Evolutionary conservation across 2,888 invertebrate species (phyloP).

Genomic region (Esperia sulphurella): DNA sequence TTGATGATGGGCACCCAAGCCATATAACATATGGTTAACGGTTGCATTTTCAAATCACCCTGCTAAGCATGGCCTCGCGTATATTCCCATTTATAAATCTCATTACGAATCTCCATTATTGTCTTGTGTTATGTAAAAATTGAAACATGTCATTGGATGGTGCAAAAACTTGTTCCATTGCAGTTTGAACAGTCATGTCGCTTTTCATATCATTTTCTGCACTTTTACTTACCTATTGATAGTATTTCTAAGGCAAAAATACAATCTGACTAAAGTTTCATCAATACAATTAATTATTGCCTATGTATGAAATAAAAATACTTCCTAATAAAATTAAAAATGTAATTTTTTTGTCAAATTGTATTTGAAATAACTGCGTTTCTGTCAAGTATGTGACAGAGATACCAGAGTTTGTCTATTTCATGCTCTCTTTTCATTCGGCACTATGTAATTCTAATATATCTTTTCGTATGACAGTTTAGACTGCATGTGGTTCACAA

Average conservation of each 20-base stretch:
- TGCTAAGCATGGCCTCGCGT: conserved; percentile 73
- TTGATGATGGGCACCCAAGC: conserved; percentile 53
- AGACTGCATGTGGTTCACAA: conserved; percentile 50
- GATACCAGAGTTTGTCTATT: neutral
- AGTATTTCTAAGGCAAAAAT: neutral
- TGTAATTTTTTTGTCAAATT: conserved; percentile 9
- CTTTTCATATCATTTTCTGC: too few relatives aligned
- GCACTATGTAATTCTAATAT: conserved; percentile 5
- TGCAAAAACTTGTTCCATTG: conserved; percentile 43
- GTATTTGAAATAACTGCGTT: conserved; percentile 2
- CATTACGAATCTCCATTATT: conserved; percentile 71
- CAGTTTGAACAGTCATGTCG: conserved; percentile 15
- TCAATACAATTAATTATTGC: neutral
- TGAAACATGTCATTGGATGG: conserved; percentile 70
- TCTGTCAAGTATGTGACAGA: conserved; percentile 3
- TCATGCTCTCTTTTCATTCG: conserved; percentile 13
- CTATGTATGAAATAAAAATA: neutral
- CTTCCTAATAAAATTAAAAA: conserved; percentile 4
- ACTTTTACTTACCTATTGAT: neutral
- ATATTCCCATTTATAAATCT: conserved; percentile 67
- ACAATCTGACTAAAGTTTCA: conserved; percentile 4
- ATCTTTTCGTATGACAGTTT: conserved; percentile 21
- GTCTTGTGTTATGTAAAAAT: conserved; percentile 61
- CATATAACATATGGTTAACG: conserved; percentile 64
- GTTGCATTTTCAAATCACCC: conserved; percentile 71